A percentile compares a stretch with the other conserved stretches of the same genome.
Evolutionary conservation across 2,888 invertebrate species (phyloP).

Genomic region (Linnaemya tessellans): DNA sequence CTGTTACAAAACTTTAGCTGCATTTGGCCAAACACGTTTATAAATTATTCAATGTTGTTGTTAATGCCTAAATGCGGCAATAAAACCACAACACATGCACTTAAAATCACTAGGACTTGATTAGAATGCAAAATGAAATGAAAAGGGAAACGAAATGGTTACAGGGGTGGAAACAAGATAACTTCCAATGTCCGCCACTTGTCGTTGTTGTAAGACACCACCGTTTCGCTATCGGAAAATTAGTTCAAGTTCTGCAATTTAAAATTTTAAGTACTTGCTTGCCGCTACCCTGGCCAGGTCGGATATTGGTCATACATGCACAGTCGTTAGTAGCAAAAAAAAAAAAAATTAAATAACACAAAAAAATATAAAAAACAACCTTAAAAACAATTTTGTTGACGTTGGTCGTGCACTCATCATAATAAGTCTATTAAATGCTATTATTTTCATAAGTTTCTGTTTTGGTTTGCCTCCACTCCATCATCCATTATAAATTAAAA

Average conservation of each 20-base stretch:
- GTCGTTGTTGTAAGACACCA: slow-evolving; percentile 11
- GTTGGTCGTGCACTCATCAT: slow-evolving; percentile 19
- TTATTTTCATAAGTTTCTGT: slow-evolving; percentile 6
- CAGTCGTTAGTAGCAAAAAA: background rate
- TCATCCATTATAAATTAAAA: slow-evolving; percentile 24
- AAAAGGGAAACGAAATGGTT: background rate
- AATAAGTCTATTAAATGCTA: slow-evolving; percentile 23
- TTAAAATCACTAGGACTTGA: background rate
- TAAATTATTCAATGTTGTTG: slow-evolving; percentile 14
- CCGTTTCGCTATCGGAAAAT: slow-evolving; percentile 22
- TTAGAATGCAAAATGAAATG: background rate
- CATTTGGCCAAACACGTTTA: background rate
- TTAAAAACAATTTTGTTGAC: slow-evolving; percentile 29
- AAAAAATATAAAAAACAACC: background rate
- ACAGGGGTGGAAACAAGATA: background rate
- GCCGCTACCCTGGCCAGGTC: background rate
- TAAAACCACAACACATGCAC: background rate
- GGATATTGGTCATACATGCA: background rate
- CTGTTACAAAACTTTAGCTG: background rate
- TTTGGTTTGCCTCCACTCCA: background rate
- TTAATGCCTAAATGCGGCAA: background rate
- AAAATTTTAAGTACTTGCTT: slow-evolving; percentile 4
- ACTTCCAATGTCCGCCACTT: background rate
- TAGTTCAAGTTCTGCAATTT: slow-evolving; percentile 40
- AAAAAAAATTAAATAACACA: background rate